Evolutionary conservation across 2,888 invertebrate species (phyloP).

Genomic region (Hemistola chrysoprasaria): DNA sequence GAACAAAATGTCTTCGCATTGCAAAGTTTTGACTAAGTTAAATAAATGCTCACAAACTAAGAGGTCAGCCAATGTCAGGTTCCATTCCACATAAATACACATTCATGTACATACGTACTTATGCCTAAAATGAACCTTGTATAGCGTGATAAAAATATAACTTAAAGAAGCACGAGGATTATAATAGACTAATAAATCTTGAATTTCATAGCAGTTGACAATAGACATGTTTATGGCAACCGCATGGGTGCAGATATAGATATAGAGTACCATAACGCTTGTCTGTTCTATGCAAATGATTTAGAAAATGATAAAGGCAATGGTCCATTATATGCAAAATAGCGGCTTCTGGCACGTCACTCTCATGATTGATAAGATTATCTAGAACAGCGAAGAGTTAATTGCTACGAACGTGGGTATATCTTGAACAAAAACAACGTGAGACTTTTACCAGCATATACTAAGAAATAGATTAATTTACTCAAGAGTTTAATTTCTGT

Average conservation of each 20-base stretch:
- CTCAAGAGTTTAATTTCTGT: no score
- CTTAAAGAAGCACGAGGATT: neutral
- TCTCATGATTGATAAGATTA: conserved; percentile 51
- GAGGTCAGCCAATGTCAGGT: no score
- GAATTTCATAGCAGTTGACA: neutral
- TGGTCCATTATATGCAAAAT: conserved; percentile 55
- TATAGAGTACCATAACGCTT: conserved; percentile 16
- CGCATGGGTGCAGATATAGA: conserved; percentile 6
- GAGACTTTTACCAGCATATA: conserved; percentile 11
- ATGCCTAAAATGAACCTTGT: no score
- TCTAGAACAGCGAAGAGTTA: conserved; percentile 28
- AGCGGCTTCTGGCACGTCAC: conserved; percentile 42
- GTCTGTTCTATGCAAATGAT: conserved; percentile 37
- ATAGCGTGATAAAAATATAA: neutral
- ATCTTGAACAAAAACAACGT: conserved; percentile 23
- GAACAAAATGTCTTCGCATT: no score
- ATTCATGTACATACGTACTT: no score
- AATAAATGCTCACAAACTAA: no score
- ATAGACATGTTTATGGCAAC: conserved; percentile 14
- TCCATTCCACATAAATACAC: no score
- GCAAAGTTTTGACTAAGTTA: no score
- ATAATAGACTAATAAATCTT: conserved; percentile 15
- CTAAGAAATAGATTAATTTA: no score
- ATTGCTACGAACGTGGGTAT: conserved; percentile 23
- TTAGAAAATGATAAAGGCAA: conserved; percentile 47